phyloP scores from a whole-genome alignment of 2,797 vertebrate species.

The Tauraco hartlaubi region DNA sequence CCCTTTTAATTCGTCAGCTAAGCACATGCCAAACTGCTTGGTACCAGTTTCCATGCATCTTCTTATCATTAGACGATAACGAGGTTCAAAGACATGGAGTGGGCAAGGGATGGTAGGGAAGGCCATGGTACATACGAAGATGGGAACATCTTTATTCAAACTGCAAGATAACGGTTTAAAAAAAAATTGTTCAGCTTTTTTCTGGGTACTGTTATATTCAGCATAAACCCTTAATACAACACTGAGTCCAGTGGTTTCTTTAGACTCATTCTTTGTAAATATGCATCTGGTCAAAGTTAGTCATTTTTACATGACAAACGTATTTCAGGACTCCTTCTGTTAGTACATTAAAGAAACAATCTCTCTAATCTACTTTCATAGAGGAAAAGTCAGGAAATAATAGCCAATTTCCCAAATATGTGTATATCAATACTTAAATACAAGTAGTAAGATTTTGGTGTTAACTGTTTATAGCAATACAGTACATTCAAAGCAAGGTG shows the following conservation, averaged over 20 bases:
- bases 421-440: neutral
- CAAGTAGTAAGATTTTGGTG: neutral
- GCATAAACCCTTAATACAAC: neutral
- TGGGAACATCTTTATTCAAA: slow-evolving; percentile 95
- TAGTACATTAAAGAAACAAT: neutral
- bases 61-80: slow-evolving; percentile 94
- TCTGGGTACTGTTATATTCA: neutral
- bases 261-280: neutral
- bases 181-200: neutral
- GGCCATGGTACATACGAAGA: slow-evolving; percentile 96
- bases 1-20: slow-evolving; percentile 91
- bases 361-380: neutral
- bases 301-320: neutral
- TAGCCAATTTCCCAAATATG: neutral
- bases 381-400: neutral
- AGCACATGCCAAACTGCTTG: slow-evolving; percentile 95
- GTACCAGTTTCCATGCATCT: slow-evolving; percentile 96
- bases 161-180: slow-evolving; percentile 71
- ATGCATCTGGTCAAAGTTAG: rapidly evolving
- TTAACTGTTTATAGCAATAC: neutral
- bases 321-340: neutral
- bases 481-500: neutral
- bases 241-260: neutral
- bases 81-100: slow-evolving; percentile 93
- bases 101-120: slow-evolving; percentile 95